Evolutionary conservation across 2,797 vertebrate species (phyloP).

Genomic region (Thalassophryne amazonica): DNA sequence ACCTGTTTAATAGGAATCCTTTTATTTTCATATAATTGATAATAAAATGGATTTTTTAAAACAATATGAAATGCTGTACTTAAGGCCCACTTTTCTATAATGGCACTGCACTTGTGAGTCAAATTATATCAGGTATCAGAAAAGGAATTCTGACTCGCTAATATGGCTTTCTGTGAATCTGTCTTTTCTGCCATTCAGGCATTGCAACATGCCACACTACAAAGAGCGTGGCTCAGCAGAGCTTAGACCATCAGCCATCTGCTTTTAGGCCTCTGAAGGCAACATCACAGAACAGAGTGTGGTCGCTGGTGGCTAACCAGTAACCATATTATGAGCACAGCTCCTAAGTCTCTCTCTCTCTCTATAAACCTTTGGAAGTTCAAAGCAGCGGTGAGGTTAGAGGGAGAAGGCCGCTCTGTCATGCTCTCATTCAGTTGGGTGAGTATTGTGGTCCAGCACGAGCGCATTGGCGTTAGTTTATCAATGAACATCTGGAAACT

Average conservation of each 20-base stretch:
- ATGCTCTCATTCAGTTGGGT: slow-evolving; percentile 71
- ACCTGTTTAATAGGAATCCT: no score
- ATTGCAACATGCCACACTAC: slow-evolving; percentile 74
- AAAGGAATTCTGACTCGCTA: no score
- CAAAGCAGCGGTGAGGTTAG: slow-evolving; percentile 73
- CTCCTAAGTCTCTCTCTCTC: slow-evolving; percentile 72
- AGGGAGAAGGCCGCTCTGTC: slow-evolving; percentile 68
- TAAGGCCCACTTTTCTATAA: no score
- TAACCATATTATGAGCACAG: slow-evolving; percentile 78
- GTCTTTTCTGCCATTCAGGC: slow-evolving; percentile 12
- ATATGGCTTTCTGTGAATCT: no score
- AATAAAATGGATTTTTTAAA: no score
- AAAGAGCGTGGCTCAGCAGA: slow-evolving; percentile 62
- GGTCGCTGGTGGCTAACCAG: slow-evolving; percentile 80
- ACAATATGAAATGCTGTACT: no score
- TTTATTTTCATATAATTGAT: no score
- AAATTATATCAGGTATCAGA: no score
- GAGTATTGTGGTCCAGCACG: slow-evolving; percentile 55
- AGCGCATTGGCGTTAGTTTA: slow-evolving; percentile 63
- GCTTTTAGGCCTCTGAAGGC: slow-evolving; percentile 74
- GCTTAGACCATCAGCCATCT: slow-evolving; percentile 73
- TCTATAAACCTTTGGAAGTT: slow-evolving; percentile 75
- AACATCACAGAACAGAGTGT: slow-evolving; percentile 80
- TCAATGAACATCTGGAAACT: slow-evolving; percentile 69
- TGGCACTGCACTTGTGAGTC: no score